These are phyloP conservation scores for Xiphias gladius DNA, from an alignment of 2,113 vertebrate genomes.

Conservation along the genomic window DNA sequence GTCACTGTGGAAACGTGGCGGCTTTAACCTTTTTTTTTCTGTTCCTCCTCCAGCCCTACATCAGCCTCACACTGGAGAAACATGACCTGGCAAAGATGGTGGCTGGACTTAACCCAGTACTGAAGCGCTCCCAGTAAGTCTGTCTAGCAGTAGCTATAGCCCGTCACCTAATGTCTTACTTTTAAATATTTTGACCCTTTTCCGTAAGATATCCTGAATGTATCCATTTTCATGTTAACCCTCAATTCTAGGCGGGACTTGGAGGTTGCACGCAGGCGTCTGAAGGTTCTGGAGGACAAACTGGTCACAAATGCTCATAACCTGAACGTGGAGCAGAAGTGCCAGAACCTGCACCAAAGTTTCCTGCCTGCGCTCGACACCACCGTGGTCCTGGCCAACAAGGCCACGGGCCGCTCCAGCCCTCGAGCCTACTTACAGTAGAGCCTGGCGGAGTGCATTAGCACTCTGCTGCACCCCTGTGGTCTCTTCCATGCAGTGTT, in stretches of 20 bases:
- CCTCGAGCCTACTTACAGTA: background rate
- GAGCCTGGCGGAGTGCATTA: background rate
- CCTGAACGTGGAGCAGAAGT: slow-evolving; percentile 20
- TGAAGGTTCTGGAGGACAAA: slow-evolving; percentile 15
- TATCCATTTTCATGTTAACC: too few relatives aligned
- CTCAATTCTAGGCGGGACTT: slow-evolving; percentile 16
- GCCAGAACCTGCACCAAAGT: slow-evolving; percentile 35
- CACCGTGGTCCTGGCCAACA: slow-evolving; percentile 11
- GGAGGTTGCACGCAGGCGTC: background rate
- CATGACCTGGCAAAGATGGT: too few relatives aligned
- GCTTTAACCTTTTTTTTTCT: too few relatives aligned
- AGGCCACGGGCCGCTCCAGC: background rate
- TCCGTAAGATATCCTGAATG: too few relatives aligned
- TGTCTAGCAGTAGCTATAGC: too few relatives aligned
- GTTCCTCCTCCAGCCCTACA: too few relatives aligned
- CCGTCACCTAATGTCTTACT: too few relatives aligned
- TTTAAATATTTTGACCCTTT: too few relatives aligned
- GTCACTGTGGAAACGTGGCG: too few relatives aligned
- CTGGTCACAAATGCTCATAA: slow-evolving; percentile 3
- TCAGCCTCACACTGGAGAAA: too few relatives aligned
- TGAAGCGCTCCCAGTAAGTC: slow-evolving; percentile 62
- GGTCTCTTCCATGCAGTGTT: background rate
- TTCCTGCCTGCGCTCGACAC: background rate
- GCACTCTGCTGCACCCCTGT: slow-evolving; percentile 8
- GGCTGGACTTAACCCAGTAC: too few relatives aligned